Percentiles rank a stretch among this genome's conserved stretches.
These are phyloP conservation scores for Hemichromis elongatus DNA, from an alignment of 2,113 vertebrate genomes.

Conservation along the genomic window DNA sequence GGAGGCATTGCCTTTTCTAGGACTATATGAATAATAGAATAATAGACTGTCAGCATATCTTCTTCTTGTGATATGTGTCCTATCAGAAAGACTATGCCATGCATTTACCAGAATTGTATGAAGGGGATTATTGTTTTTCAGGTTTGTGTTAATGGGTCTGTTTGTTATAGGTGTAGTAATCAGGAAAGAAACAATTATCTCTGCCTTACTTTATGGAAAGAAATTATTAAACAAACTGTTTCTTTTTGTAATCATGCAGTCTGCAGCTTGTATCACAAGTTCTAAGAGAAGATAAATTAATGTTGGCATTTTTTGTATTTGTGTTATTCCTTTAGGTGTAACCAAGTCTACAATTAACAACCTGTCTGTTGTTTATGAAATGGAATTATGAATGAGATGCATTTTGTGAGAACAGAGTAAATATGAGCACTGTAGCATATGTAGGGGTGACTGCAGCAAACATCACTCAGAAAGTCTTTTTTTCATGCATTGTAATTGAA, in stretches of 20 bases:
- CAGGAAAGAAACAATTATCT: neutral
- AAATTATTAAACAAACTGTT: neutral
- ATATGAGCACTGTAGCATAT: neutral
- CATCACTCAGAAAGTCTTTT: neutral
- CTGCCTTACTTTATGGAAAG: neutral
- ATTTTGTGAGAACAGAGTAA: neutral
- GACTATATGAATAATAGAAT: constrained; percentile 42
- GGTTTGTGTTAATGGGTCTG: neutral
- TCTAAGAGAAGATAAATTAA: neutral
- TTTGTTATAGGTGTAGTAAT: neutral
- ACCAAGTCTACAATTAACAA: neutral
- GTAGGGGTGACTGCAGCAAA: neutral
- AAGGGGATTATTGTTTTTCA: neutral
- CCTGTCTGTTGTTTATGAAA: neutral
- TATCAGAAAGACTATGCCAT: neutral
- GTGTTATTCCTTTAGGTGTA: neutral
- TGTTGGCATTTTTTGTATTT: neutral
- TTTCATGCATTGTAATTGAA: neutral
- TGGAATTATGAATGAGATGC: neutral
- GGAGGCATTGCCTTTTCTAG: constrained; percentile 5
- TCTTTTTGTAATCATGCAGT: neutral
- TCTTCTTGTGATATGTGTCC: neutral
- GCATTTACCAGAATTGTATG: neutral
- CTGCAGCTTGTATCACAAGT: neutral
- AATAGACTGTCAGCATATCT: neutral